A percentile compares a stretch with the other conserved stretches of the same genome.
Evolutionary conservation across 2,797 vertebrate species (phyloP).

Genomic region (Sphaeramia orbicularis): DNA sequence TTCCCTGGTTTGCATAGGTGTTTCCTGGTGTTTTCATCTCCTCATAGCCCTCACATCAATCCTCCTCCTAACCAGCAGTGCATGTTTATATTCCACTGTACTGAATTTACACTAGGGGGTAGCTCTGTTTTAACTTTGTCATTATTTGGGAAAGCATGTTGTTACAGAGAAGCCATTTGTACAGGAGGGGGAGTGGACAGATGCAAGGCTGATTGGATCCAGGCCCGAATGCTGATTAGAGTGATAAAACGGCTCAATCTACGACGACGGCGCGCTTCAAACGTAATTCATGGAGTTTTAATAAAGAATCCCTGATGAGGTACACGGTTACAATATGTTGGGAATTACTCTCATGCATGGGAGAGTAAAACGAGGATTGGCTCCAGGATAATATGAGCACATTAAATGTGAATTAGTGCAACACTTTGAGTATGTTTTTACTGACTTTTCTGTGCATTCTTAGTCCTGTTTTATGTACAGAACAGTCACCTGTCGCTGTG

Average conservation of each 20-base stretch:
- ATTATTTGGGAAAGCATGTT: constrained; percentile 51
- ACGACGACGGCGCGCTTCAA: constrained; percentile 30
- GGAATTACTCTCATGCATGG: constrained; percentile 11
- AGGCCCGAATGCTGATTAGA: constrained; percentile 55
- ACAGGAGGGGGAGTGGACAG: constrained; percentile 10
- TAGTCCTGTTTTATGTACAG: neutral
- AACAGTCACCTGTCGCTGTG: constrained; percentile 2
- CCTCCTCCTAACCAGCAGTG: constrained; percentile 11
- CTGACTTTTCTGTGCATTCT: neutral
- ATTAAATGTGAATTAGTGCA: constrained; percentile 36
- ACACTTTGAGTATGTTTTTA: constrained; percentile 1
- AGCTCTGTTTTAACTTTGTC: constrained; percentile 61
- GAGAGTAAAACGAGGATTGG: constrained; percentile 19
- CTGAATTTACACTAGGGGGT: constrained; percentile 46
- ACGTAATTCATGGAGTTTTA: constrained; percentile 37
- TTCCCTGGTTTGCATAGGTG: neutral
- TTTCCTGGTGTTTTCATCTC: constrained; percentile 22
- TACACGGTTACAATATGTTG: constrained; percentile 1
- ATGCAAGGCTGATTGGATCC: constrained; percentile 61
- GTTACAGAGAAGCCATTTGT: constrained; percentile 46
- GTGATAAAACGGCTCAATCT: constrained; percentile 45
- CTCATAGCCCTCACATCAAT: constrained; percentile 28
- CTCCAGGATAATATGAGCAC: constrained; percentile 31
- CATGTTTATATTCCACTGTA: constrained; percentile 49
- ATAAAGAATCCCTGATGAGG: constrained; percentile 47